Conservation (phyloP, 2,888 invertebrate species). For the Drosophila bunnanda region DNA sequence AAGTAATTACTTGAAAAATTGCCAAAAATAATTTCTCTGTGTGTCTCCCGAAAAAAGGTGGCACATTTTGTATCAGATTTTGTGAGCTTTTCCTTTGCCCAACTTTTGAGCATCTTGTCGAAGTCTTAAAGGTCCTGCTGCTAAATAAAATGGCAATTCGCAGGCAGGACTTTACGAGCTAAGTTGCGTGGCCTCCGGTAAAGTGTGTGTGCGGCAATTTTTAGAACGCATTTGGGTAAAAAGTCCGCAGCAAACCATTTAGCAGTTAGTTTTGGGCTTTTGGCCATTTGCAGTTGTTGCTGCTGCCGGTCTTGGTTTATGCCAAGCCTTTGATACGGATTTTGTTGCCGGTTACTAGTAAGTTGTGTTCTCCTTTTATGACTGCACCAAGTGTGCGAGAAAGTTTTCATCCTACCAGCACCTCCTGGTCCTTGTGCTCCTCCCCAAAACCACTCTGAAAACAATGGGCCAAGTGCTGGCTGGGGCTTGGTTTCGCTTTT, state of each 20-base stretch:
- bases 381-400: slow-evolving; percentile 72
- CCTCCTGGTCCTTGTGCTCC: neutral
- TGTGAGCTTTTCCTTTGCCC: slow-evolving; percentile 1
- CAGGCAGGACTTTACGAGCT: slow-evolving; percentile 61
- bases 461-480: slow-evolving; percentile 53
- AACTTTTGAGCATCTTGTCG: slow-evolving; percentile 54
- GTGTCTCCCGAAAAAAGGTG: slow-evolving; percentile 4
- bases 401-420: slow-evolving; percentile 50
- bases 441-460: slow-evolving; percentile 25
- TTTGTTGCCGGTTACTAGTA: slow-evolving; percentile 44
- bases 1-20: neutral
- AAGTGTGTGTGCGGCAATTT: slow-evolving; percentile 70
- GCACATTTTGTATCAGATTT: slow-evolving; percentile 17
- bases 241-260: slow-evolving; percentile 64
- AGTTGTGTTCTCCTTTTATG: slow-evolving; percentile 59
- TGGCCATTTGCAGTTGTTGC: slow-evolving; percentile 58
- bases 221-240: slow-evolving; percentile 61
- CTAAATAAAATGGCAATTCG: slow-evolving; percentile 46
- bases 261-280: slow-evolving; percentile 71
- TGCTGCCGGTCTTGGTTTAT: slow-evolving; percentile 59
- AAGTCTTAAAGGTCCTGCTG: slow-evolving; percentile 62
- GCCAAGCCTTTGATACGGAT: slow-evolving; percentile 60
- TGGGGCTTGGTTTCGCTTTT: slow-evolving; percentile 26
- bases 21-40: neutral
- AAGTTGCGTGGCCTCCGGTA: slow-evolving; percentile 56